Base-by-base conservation (phyloP, 2,797 vertebrate species). In the Anas bahamensis region DNA sequence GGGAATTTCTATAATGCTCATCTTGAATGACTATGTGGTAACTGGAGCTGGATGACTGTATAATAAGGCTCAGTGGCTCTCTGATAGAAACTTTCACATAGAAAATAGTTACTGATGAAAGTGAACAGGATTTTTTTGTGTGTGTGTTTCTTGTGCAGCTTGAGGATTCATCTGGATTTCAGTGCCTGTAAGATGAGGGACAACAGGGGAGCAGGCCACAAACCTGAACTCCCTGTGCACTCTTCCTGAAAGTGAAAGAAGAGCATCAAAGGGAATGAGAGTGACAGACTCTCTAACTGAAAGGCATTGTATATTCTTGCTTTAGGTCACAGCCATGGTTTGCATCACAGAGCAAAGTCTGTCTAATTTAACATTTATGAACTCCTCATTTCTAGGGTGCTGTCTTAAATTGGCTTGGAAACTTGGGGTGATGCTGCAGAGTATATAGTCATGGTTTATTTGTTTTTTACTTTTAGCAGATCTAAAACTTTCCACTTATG, bases 191-290 rank as follows among this genome's bases (percentile, higher is more conserved):
- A 98, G 97, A 97, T 87, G 95, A 94, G 93, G 91, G 91, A 94
- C 98, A 98, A 93, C 91, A 80, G 89, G 89, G 86, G 97, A 97
- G 84, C 73, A 82, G 75, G 93, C 88, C 96, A 97, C 90, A 94
- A 97, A 94, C 95, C 93, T 85, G 80, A 96, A 93, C 95, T 97
- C 95, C 98, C 97, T 89, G 60, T 89, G 93, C 97, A 96, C 93
- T 95, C 72, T 61, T 94, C 86, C 97, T 95, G 97, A 95, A 97
- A 98, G 95, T 81, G 88, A 97, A 96, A 95, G 91, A 91, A 96
- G 90, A 89, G 70, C 97, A 97, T 98, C 98, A 98, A 99, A 99
- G 97, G 94, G 97, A 98, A 97, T 97, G 93, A 98, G 97, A 97
- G 96, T 91, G 83, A 97, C 96, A 95, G 97, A 94, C 77, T 95